Evolutionary conservation across 2,888 invertebrate genomes (phyloP), one percentile per base, ranked within the genome.

Genomic region (Mesorhabditis sp.): DNA sequence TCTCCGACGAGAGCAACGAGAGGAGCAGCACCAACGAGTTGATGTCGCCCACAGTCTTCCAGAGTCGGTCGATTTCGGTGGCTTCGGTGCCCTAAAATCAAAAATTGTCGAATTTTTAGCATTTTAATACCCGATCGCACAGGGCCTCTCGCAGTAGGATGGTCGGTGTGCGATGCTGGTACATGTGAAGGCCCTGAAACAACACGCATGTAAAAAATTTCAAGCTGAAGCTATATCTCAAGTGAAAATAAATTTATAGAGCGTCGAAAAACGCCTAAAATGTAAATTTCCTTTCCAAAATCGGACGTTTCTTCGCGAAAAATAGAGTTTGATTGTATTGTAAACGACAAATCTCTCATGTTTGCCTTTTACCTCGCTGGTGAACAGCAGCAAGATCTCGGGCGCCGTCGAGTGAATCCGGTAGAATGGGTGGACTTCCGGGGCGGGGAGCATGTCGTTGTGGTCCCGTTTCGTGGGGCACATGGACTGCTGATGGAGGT

Each of bases 21-120:
- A 95, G 94, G 0, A 95, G 94, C 79, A 93, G 90, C 0, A 93
- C 91, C 0, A 95, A 95, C 91, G 93, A 92, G 83, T 94, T 92
- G 66, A 91, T 90, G 3, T 90, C 86, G 88, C 90, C 83, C 3
- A 92, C 88, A 73, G 92, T 91, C 10, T 89, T 89, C 80, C 91
- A 91, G 86, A 89, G 88, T 28, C 87, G 85, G 71, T 88, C 87
- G 70, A 90, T 89, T 68, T 92, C 90, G 72, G 93, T 94, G 0
- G 95, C 94, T 42, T 76, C 78, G 4, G 72, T 28, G 28, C 28
- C 28, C 50, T 50, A 7, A 50, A 7, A 50, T 2, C 50, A 50
- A 10, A 10, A 7, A 7, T 50, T 50, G 13, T 10, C 13, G 13
- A 13, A 7, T 50, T 13, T 50, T 10, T 50, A 7, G 10, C 50